Conservation (phyloP, 2,888 invertebrate genomes). For the Apamea epomidion region DNA sequence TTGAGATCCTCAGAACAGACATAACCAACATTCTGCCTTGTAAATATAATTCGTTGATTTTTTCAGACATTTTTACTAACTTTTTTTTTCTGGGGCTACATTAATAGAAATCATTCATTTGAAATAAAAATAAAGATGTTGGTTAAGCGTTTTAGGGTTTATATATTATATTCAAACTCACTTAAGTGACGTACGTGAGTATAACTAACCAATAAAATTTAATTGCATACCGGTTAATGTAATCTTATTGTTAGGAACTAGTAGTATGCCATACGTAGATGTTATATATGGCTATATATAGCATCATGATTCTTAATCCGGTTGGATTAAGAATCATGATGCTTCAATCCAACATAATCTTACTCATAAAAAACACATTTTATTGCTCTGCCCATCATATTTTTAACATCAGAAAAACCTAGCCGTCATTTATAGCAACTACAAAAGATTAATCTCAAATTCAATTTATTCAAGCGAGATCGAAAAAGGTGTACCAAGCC, state of each 20-base stretch:
- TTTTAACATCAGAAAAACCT: slow-evolving; percentile 72
- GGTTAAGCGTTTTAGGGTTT: slow-evolving; percentile 26
- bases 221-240: slow-evolving; percentile 42
- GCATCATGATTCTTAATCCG: too few relatives aligned
- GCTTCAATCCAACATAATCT: slow-evolving; percentile 56
- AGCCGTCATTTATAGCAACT: slow-evolving; percentile 80
- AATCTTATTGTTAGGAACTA: slow-evolving; percentile 43
- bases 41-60: not conserved
- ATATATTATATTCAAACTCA: slow-evolving; percentile 6
- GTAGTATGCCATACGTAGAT: slow-evolving; percentile 25
- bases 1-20: not conserved
- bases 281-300: slow-evolving; percentile 31
- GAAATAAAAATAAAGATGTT: not conserved
- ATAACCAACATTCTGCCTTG: not conserved
- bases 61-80: not conserved
- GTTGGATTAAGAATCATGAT: slow-evolving; percentile 57
- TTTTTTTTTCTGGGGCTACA: not conserved
- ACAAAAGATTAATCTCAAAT: slow-evolving; percentile 89
- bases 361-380: slow-evolving; percentile 63
- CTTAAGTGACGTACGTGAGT: slow-evolving; percentile 3
- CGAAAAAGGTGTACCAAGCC: slow-evolving; percentile 86
- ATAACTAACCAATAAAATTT: slow-evolving; percentile 38
- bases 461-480: slow-evolving; percentile 90
- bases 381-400: slow-evolving; percentile 69
- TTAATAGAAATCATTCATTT: slow-evolving; percentile 6